Evolutionary conservation across 2,797 vertebrate species (phyloP), one percentile per base, ranked within the genome.

Genomic region (Pangasius macronema): DNA sequence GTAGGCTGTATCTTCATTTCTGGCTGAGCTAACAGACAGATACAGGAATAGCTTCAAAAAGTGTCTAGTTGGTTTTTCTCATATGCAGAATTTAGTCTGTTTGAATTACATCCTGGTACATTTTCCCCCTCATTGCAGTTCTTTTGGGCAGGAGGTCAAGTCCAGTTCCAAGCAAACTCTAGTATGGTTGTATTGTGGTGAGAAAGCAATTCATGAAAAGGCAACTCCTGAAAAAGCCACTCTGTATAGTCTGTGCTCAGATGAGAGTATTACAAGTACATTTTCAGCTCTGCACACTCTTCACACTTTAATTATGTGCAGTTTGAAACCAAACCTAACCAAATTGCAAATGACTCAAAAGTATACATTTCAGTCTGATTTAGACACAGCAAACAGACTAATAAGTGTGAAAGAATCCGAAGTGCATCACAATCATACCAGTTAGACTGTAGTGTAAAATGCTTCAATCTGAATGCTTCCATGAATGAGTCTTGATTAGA

Each of bases 1-100:
- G 73, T 67, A 83, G 33, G 36, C 72, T 51, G 77, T 39, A 65
- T 82, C 59, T 83, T 83, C 57, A 87, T 77, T 87, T 87, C 82
- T 55, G 86, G 68, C 46, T 55, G 24, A 68, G 68, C 79, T 63
- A 51, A 49, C 59, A 75, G 57, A 72, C 27, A 75, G 42, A 59
- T 72, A 46, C 36, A 86, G 36, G 51, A 86, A 82, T 82, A 72
- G 80, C 30, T 51, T 53, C n/a, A 53, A 68, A 83, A 67, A 3
- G 22, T 59, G 1, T 39, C 53, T 6, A 24, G 22, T 2, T 22
- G 61, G 33, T n/a, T 2, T 33, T 51, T 67, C 2, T 67, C 59
- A 30, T 36, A 67, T 67, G 42, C n/a, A 83, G 42, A 14, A 1
- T 67, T 83, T 67, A 51, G 61, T 51, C 81, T 51, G 16, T 83